phyloP scores from a whole-genome alignment of 2,113 vertebrate species.

The Lepisosteus oculatus region DNA sequence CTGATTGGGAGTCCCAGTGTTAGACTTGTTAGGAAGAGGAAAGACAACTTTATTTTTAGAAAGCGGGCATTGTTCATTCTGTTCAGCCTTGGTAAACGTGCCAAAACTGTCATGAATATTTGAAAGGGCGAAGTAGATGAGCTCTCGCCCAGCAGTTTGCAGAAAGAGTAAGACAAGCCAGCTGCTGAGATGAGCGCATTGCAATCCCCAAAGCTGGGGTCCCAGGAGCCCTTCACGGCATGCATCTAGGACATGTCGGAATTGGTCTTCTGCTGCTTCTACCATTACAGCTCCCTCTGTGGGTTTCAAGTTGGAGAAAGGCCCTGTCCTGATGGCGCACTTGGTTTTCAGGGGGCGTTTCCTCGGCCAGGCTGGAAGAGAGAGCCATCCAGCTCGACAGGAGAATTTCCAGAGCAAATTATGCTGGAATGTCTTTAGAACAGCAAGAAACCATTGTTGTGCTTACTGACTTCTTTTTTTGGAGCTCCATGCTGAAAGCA shows the following conservation, averaged over 20 bases:
- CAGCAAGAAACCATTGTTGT: too few species aligned
- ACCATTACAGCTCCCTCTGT: too few species aligned
- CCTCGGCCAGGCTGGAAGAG: too few species aligned
- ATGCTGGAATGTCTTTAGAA: too few species aligned
- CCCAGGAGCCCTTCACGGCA: slow-evolving; percentile 60
- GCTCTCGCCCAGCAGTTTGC: neutral
- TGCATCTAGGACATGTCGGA: slow-evolving; percentile 59
- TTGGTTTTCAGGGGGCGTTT: too few species aligned
- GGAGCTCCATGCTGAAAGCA: too few species aligned
- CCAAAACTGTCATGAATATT: slow-evolving; percentile 61
- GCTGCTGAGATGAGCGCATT: neutral
- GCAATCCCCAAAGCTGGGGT: slow-evolving; percentile 46
- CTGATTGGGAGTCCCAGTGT: neutral
- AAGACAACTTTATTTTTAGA: neutral
- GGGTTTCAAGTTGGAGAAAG: too few species aligned
- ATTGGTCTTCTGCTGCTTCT: neutral
- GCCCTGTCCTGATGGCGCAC: too few species aligned
- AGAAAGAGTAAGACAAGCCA: neutral
- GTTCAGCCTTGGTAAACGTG: slow-evolving; percentile 48
- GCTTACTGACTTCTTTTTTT: too few species aligned
- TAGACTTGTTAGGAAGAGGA: neutral
- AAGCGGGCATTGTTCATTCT: slow-evolving; percentile 48
- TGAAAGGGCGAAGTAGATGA: slow-evolving; percentile 42
- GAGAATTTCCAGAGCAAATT: too few species aligned
- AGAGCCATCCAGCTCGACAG: too few species aligned